phyloP scores from a whole-genome alignment of 2,888 invertebrate genomes.

The Lathronympha strigana region DNA sequence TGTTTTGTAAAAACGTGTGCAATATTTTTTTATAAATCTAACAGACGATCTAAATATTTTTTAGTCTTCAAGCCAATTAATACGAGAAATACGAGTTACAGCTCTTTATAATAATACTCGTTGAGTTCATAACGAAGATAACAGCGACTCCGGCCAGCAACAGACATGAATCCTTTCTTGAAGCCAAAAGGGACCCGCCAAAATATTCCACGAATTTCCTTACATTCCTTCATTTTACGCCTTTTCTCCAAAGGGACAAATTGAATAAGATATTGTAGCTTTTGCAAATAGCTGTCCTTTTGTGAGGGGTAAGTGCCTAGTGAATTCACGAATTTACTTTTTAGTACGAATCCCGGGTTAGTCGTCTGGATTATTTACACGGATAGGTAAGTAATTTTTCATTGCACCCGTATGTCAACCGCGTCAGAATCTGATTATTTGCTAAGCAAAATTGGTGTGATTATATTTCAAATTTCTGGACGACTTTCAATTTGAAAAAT shows the following conservation, averaged over 20 bases:
- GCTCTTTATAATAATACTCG: too few species aligned
- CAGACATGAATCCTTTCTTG: not conserved
- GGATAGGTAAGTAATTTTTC: not conserved
- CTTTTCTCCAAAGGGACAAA: constrained; percentile 28
- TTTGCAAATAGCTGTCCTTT: constrained; percentile 22
- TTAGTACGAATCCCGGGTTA: not conserved
- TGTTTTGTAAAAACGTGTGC: too few species aligned
- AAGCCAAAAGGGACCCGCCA: not conserved
- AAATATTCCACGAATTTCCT: constrained; percentile 1
- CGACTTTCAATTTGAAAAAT: too few species aligned
- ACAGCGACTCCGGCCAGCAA: not conserved
- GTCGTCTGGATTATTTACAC: not conserved
- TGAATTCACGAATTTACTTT: constrained; percentile 2
- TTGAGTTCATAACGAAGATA: not conserved
- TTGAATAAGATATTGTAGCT: constrained; percentile 27
- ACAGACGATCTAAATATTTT: too few species aligned
- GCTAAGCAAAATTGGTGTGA: too few species aligned
- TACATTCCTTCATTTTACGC: constrained; percentile 4
- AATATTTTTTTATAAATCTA: too few species aligned
- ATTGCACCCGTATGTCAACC: too few species aligned
- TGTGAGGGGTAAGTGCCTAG: constrained; percentile 3
- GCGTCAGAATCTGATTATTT: too few species aligned
- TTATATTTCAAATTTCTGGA: too few species aligned
- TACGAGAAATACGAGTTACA: too few species aligned
- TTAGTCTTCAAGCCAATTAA: too few species aligned